Evolutionary conservation across 2,113 vertebrate genomes (phyloP).

Genomic region (Sterrhoptilus dennistouni): DNA sequence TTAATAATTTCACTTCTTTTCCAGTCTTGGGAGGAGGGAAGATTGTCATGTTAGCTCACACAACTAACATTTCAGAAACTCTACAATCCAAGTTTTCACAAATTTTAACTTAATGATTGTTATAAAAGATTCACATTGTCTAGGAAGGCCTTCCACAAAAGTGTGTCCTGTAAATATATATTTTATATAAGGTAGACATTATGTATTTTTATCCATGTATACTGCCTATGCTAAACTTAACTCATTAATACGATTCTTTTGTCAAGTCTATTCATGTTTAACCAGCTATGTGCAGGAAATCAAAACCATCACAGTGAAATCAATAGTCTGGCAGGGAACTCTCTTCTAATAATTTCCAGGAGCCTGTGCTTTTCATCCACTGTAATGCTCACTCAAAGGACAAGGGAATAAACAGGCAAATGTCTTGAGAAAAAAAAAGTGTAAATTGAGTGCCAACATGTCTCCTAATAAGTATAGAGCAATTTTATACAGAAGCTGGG

Average conservation of each 20-base stretch:
- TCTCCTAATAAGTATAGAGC: background rate
- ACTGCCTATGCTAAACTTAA: background rate
- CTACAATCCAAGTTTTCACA: rapidly evolving
- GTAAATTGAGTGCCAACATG: background rate
- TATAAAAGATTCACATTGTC: background rate
- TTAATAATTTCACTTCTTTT: background rate
- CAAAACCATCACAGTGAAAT: background rate
- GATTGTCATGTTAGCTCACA: background rate
- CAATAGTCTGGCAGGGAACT: background rate
- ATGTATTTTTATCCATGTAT: background rate
- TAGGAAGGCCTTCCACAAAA: background rate
- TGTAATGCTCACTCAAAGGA: background rate
- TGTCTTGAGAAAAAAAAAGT: background rate
- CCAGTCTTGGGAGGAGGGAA: background rate
- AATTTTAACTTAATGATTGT: background rate
- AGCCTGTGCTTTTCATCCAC: background rate
- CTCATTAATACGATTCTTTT: background rate
- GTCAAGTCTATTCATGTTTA: background rate
- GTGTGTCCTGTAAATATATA: rapidly evolving
- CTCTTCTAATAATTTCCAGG: background rate
- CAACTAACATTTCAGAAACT: background rate
- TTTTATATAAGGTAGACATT: background rate
- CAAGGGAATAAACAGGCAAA: background rate
- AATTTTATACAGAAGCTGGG: slow-evolving; percentile 32
- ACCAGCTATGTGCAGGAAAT: background rate